These are phyloP conservation scores for Drepanosiphum platanoidis DNA, from an alignment of 2,888 invertebrate genomes.

Conservation along the genomic window DNA sequence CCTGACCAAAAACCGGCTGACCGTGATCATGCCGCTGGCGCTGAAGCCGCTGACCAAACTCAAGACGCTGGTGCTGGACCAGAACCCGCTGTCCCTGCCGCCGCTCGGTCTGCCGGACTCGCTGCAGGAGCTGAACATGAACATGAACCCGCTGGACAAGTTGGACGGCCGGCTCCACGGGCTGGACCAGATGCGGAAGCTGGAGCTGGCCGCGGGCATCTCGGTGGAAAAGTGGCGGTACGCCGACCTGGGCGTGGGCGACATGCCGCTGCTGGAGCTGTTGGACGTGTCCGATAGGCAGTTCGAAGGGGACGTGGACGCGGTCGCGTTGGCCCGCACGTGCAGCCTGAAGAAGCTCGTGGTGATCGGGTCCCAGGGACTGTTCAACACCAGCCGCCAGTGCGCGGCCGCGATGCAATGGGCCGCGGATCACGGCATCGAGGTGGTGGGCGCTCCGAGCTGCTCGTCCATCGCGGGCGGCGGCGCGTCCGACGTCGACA, in stretches of 20 bases:
- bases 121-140: slow-evolving; percentile 19
- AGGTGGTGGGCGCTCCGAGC: not conserved
- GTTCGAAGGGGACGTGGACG: not conserved
- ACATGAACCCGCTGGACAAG: slow-evolving; percentile 41
- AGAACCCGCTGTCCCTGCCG: slow-evolving; percentile 36
- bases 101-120: slow-evolving; percentile 50
- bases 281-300: slow-evolving; percentile 34
- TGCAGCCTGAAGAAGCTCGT: slow-evolving; percentile 48
- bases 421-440: slow-evolving; percentile 26
- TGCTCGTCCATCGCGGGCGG: slow-evolving; percentile 20
- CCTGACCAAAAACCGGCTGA: slow-evolving; percentile 34
- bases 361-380: slow-evolving; percentile 5
- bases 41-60: too few species aligned
- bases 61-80: too few species aligned
- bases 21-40: slow-evolving; percentile 30
- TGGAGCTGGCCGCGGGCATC: slow-evolving; percentile 14
- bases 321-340: slow-evolving; percentile 38
- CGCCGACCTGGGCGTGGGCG: slow-evolving; percentile 7
- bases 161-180: slow-evolving; percentile 1
- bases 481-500: not conserved
- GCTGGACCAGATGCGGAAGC: slow-evolving; percentile 18
- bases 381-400: slow-evolving; percentile 32
- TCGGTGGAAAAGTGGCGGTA: too few species aligned
- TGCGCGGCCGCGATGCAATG: slow-evolving; percentile 36
- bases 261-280: slow-evolving; percentile 36